A percentile compares a stretch with the other conserved stretches of the same genome.
These are phyloP conservation scores for Hydractinia symbiolongicarpus DNA, from an alignment of 30 jellyfish, hydroid and myxozoan species.

Conservation along the genomic window DNA sequence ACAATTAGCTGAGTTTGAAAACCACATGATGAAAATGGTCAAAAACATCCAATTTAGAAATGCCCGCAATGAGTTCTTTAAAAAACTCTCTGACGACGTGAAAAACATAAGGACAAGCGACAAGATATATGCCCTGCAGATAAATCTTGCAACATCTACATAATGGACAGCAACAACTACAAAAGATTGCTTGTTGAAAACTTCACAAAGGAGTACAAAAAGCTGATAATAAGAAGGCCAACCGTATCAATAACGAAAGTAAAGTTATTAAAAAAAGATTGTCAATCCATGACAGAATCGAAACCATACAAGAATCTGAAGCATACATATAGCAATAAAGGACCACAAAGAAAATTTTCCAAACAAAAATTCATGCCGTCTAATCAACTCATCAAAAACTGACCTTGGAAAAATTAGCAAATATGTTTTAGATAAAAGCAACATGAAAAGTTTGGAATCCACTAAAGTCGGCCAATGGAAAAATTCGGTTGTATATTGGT, in stretches of 20 bases:
- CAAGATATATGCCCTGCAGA: conserved; percentile 40
- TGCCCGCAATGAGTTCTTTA: conserved; percentile 18
- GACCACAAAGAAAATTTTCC: conserved; percentile 54
- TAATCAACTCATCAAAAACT: conserved; percentile 40
- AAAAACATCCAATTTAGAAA: conserved; percentile 28
- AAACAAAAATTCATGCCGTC: conserved; percentile 33
- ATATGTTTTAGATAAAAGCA: conserved; percentile 18
- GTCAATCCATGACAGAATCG: conserved; percentile 40
- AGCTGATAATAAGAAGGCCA: neutral
- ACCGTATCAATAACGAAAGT: conserved; percentile 17
- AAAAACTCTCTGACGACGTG: conserved; percentile 23
- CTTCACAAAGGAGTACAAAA: conserved; percentile 10
- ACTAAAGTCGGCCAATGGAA: conserved; percentile 10
- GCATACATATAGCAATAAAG: conserved; percentile 48
- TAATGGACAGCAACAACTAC: conserved; percentile 9
- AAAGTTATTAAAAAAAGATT: conserved; percentile 22
- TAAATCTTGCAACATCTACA: conserved; percentile 35
- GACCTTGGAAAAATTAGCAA: conserved; percentile 50
- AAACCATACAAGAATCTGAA: conserved; percentile 25
- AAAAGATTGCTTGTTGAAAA: conserved; percentile 20
- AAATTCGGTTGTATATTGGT: neutral
- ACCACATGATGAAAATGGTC: conserved; percentile 34
- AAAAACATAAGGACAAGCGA: conserved; percentile 10
- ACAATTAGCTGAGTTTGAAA: conserved; percentile 26
- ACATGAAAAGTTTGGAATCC: neutral